Conservation (phyloP, 2,888 invertebrate species). For the Phyto melanocephala region DNA sequence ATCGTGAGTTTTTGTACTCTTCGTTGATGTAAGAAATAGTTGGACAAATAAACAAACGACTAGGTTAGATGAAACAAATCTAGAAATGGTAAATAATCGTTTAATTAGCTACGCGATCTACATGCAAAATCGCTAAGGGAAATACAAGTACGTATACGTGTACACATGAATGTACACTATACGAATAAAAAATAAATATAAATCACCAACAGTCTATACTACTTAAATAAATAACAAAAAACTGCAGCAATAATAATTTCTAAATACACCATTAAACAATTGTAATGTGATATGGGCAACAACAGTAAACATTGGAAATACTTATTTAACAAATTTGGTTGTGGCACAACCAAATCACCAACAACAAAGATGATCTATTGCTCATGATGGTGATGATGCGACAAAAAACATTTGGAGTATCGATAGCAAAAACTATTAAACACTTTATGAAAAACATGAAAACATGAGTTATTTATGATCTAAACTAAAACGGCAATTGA, state of each 20-base stretch:
- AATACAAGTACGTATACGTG: constrained; percentile 35
- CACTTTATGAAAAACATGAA: constrained; percentile 5
- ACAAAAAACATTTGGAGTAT: constrained; percentile 47
- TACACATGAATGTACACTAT: background rate
- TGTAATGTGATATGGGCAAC: constrained; percentile 32
- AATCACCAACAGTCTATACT: background rate
- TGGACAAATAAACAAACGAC: constrained; percentile 22
- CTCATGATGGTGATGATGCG: constrained; percentile 31
- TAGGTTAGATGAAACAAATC: constrained; percentile 52
- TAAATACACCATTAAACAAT: background rate
- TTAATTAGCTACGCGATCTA: constrained; percentile 77
- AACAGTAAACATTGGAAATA: constrained; percentile 17
- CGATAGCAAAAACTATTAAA: background rate
- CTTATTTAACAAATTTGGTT: constrained; percentile 50
- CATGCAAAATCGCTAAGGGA: constrained; percentile 66
- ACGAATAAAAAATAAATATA: background rate
- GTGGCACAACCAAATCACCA: constrained; percentile 35
- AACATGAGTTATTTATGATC: constrained; percentile 60
- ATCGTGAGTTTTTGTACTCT: constrained; percentile 6
- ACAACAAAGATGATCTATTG: constrained; percentile 58
- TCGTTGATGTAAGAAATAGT: background rate
- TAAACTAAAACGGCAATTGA: constrained; percentile 50
- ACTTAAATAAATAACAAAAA: constrained; percentile 13
- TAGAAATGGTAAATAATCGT: constrained; percentile 70
- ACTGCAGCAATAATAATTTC: background rate